Base-by-base conservation (phyloP, 2,888 invertebrate genomes). In the Thyatira batis region DNA sequence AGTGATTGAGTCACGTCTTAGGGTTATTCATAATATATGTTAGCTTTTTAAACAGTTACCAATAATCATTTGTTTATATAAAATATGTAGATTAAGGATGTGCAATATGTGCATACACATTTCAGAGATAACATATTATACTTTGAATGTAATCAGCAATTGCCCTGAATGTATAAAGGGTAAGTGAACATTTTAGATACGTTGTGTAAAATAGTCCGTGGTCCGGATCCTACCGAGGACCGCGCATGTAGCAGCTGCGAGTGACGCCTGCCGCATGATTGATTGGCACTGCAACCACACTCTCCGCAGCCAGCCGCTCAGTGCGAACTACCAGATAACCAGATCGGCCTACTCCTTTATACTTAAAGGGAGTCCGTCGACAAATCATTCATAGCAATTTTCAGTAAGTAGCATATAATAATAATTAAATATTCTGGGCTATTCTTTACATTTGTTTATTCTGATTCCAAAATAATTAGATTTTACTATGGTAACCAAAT, bases 261-360 rank as follows among this genome's bases (percentile, higher is more conserved):
- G 60, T 65, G 73, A 64, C 71, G 65, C 57, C 58, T 50, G 51
- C 28, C 45, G 51, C 68, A 71, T 78, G 79, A 79, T 79, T 78
- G 78, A 79, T 79, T 70, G 71, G 66, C 59, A 63, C 57, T 59
- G 63, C 65, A 57, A 62, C 66, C 67, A 60, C 71, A 63, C 60
- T 65, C 75, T 60, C 49, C 61, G 53, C 60, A 57, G 54, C 55
- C 58, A 57, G 50, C 58, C 44, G 48, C 53, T 30, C 52, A 52
- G 54, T 60, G 53, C 48, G 50, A 30, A 61, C 49, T 20, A 43
- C 53, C 33, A 50, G 43, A 49, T 45, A 13, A 43, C 53, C 33
- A 50, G 43, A 49, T 45, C 45, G 53, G 51, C 52, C 28, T 55
- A 25, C 50, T 28, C 51, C 28, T 30, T 27, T 45, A 48, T 43